Conservation (phyloP, 2,888 invertebrate genomes). For the Pyrochroa serraticornis region DNA sequence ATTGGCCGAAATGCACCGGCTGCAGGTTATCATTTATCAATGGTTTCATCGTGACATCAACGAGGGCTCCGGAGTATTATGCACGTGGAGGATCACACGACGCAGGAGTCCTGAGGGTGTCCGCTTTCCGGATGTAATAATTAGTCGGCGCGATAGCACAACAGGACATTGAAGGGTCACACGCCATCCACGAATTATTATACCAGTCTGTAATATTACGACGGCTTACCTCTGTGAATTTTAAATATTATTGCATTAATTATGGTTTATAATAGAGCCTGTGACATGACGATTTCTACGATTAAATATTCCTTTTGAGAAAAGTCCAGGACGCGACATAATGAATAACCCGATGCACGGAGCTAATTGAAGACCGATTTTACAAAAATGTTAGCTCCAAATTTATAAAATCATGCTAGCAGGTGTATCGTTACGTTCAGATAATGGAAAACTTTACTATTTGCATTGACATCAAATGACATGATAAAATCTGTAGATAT, state of each 20-base stretch:
- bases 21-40: constrained; percentile 12
- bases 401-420: constrained; percentile 7
- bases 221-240: constrained; percentile 28
- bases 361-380: constrained; percentile 14
- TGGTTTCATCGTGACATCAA: constrained; percentile 27
- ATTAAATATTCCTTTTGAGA: constrained; percentile 28
- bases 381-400: constrained; percentile 9
- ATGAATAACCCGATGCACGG: constrained; percentile 5
- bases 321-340: constrained; percentile 2
- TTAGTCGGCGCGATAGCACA: constrained; percentile 27
- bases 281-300: constrained; percentile 19
- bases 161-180: constrained; percentile 24
- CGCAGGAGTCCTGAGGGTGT: constrained; percentile 22
- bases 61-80: constrained; percentile 16
- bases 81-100: constrained; percentile 35
- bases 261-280: constrained; percentile 24
- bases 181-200: constrained; percentile 25
- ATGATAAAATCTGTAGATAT: constrained; percentile 15
- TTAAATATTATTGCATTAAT: constrained; percentile 27
- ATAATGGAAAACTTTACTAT: constrained; percentile 12
- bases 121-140: constrained; percentile 32
- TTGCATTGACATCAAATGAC: constrained; percentile 21
- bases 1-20: too few species aligned
- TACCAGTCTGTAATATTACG: constrained; percentile 27
- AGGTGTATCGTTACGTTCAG: constrained; percentile 5